Evolutionary conservation across 2,113 vertebrate species (phyloP).

Genomic region (Glaucidium brasilianum): DNA sequence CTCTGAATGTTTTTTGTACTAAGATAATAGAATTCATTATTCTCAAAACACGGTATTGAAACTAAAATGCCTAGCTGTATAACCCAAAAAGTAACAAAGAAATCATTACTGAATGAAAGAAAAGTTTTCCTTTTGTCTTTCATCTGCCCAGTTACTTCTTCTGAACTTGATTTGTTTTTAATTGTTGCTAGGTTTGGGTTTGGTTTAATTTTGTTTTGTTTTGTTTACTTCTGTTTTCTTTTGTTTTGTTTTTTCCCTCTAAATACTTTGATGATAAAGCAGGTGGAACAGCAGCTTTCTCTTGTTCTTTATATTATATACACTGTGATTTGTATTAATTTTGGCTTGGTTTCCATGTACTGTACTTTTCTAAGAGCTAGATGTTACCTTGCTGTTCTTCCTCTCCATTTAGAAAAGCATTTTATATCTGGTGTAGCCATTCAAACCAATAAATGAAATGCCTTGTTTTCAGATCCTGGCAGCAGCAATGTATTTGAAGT

Average conservation of each 20-base stretch:
- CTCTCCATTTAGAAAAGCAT: not conserved
- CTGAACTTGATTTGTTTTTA: not conserved
- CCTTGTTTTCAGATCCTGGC: not conserved
- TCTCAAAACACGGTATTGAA: not conserved
- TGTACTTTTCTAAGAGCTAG: not conserved
- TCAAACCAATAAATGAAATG: not conserved
- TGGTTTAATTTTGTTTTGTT: not conserved
- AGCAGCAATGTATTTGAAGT: not conserved
- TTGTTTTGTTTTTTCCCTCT: not conserved
- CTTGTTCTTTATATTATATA: not conserved
- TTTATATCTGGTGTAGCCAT: not conserved
- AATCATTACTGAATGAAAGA: not conserved
- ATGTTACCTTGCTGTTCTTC: not conserved
- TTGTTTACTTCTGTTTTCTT: too few relatives aligned
- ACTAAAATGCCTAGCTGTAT: not conserved
- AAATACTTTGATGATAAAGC: not conserved
- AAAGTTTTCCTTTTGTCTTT: not conserved
- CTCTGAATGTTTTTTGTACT: slow-evolving; percentile 23
- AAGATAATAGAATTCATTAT: not conserved
- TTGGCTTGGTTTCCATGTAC: not conserved
- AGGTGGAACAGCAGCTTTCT: not conserved
- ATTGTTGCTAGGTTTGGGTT: not conserved
- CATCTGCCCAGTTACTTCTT: not conserved
- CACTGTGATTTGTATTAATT: not conserved
- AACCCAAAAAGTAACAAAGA: not conserved